Evolutionary conservation across 2,888 invertebrate species (phyloP).

Genomic region (Drosophila anomalata): DNA sequence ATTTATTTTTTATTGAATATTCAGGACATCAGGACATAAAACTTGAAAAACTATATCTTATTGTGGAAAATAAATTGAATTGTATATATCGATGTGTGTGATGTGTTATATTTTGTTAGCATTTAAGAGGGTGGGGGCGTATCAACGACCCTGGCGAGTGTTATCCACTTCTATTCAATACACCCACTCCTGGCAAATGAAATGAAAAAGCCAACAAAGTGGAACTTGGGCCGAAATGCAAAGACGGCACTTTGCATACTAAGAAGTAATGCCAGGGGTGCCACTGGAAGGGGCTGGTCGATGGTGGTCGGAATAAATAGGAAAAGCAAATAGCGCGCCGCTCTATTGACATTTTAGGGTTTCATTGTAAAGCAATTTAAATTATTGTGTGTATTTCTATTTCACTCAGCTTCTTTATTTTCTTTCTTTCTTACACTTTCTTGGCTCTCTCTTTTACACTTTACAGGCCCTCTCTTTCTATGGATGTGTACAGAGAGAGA

Average conservation of each 20-base stretch:
- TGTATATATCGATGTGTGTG: not conserved
- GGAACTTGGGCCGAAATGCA: slow-evolving; percentile 30
- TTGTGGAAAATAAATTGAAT: not conserved
- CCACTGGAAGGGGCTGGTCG: too few species aligned
- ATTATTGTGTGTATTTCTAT: slow-evolving; percentile 75
- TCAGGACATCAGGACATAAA: too few species aligned
- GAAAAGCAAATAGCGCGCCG: slow-evolving; percentile 66
- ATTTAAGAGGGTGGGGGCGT: not conserved
- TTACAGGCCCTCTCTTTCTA: not conserved
- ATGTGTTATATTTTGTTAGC: not conserved
- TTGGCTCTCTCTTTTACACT: not conserved
- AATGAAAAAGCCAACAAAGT: slow-evolving; percentile 52
- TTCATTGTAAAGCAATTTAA: slow-evolving; percentile 79
- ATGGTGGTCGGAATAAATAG: slow-evolving; percentile 51
- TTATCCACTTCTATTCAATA: slow-evolving; percentile 66
- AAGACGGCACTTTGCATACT: slow-evolving; percentile 74
- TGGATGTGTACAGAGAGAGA: not conserved
- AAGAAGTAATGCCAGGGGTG: slow-evolving; percentile 39
- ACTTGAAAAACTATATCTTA: slow-evolving; percentile 2
- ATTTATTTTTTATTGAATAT: too few species aligned
- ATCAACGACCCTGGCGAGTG: slow-evolving; percentile 18
- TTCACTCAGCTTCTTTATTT: slow-evolving; percentile 42
- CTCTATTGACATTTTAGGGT: slow-evolving; percentile 77
- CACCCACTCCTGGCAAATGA: slow-evolving; percentile 31
- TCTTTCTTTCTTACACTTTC: not conserved